Percentiles rank a stretch among this genome's conserved stretches.
Conservation (phyloP, 2,888 invertebrate genomes). For the Xylota segnis region DNA sequence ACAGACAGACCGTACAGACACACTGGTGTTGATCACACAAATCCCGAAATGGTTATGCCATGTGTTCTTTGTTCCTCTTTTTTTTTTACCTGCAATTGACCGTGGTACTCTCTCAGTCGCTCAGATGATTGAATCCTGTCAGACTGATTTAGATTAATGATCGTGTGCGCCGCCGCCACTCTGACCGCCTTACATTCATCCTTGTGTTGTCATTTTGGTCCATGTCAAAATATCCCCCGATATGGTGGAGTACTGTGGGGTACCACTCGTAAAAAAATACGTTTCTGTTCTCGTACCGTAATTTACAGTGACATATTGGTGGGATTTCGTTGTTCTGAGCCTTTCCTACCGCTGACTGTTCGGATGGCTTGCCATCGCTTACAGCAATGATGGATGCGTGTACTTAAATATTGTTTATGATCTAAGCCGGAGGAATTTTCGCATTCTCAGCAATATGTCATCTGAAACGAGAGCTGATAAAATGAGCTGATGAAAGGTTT, state of each 20-base stretch:
- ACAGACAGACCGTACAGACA: constrained; percentile 3
- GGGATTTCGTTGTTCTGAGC: constrained; percentile 36
- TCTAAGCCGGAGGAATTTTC: constrained; percentile 24
- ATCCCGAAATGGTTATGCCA: constrained; percentile 50
- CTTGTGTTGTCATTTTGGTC: constrained; percentile 4
- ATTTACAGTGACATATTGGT: constrained; percentile 70
- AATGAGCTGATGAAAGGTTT: constrained; percentile 21
- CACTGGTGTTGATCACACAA: constrained; percentile 62
- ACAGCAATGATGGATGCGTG: constrained; percentile 47
- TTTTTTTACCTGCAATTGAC: constrained; percentile 28
- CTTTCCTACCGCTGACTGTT: constrained; percentile 27
- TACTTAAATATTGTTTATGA: constrained; percentile 66
- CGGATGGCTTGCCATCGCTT: constrained; percentile 35
- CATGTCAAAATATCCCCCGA: constrained; percentile 35
- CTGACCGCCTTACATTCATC: background rate
- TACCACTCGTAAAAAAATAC: background rate
- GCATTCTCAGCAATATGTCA: constrained; percentile 50
- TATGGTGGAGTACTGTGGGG: background rate
- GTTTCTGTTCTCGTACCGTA: constrained; percentile 36
- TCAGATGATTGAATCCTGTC: constrained; percentile 75
- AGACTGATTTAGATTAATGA: constrained; percentile 76
- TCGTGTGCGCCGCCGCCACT: constrained; percentile 42
- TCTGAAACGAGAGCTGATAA: constrained; percentile 54
- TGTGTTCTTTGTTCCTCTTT: background rate
- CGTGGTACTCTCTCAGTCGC: constrained; percentile 26